Conservation (phyloP, 1,140 invertebrate genomes). For the Andrena cerasifolii region DNA sequence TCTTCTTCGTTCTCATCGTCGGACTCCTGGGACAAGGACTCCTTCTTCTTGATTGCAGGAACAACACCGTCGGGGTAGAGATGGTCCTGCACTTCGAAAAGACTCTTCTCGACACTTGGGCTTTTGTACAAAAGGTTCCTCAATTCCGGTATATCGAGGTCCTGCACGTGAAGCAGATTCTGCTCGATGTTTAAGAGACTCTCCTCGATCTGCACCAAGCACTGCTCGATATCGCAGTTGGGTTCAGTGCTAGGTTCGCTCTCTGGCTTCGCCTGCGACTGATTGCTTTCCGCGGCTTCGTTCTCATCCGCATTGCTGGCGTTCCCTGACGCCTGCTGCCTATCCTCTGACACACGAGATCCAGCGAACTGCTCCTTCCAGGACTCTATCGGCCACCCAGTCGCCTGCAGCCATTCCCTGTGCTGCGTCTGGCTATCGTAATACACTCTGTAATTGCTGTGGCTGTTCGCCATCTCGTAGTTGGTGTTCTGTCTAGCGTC, state of each 20-base stretch:
- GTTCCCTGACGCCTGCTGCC: slow-evolving; percentile 3
- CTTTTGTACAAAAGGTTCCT: slow-evolving; percentile 71
- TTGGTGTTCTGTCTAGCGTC: slow-evolving; percentile 31
- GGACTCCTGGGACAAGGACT: slow-evolving; percentile 34
- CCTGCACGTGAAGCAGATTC: slow-evolving; percentile 72
- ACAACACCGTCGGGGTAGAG: slow-evolving; percentile 62
- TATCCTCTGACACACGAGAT: background rate
- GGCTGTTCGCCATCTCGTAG: slow-evolving; percentile 73
- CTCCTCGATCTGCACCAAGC: slow-evolving; percentile 74
- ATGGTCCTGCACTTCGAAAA: slow-evolving; percentile 67
- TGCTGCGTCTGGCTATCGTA: slow-evolving; percentile 66
- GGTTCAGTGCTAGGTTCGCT: slow-evolving; percentile 6
- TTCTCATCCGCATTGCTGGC: background rate
- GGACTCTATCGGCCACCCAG: slow-evolving; percentile 27
- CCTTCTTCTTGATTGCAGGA: slow-evolving; percentile 42
- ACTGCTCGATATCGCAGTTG: slow-evolving; percentile 73
- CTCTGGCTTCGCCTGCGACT: slow-evolving; percentile 6
- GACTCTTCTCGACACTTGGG: slow-evolving; percentile 69
- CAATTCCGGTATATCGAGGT: slow-evolving; percentile 72
- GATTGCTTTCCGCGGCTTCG: background rate
- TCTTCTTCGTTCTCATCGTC: slow-evolving; percentile 49
- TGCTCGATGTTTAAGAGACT: slow-evolving; percentile 75
- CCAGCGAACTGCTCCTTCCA: slow-evolving; percentile 25
- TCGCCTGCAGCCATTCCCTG: slow-evolving; percentile 14
- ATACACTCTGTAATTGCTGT: slow-evolving; percentile 70